Percentiles rank a stretch among this genome's conserved stretches.
Conservation (phyloP, 1,140 invertebrate genomes). For the Nixonia krombeini region DNA sequence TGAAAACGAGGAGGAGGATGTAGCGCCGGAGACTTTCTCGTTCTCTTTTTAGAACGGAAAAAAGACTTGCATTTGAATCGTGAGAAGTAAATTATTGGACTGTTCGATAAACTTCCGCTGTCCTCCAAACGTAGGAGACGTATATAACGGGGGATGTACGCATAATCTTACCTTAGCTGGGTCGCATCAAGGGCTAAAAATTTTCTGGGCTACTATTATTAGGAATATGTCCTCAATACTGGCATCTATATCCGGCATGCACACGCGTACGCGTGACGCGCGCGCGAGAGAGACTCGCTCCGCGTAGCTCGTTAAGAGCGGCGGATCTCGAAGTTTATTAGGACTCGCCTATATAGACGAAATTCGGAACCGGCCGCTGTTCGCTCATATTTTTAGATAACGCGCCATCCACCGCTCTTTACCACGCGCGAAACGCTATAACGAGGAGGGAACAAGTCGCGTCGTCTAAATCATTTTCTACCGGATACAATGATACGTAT, state of each 20-base stretch:
- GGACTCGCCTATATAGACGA: not conserved
- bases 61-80: not conserved
- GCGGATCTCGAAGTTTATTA: not conserved
- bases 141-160: slow-evolving; percentile 33
- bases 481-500: too few relatives aligned
- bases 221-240: slow-evolving; percentile 67
- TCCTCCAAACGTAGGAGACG: slow-evolving; percentile 17
- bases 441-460: too few relatives aligned
- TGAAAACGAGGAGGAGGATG: not conserved
- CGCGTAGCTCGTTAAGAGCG: slow-evolving; percentile 26
- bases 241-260: slow-evolving; percentile 65
- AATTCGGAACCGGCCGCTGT: not conserved
- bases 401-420: not conserved
- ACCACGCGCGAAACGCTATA: too few relatives aligned
- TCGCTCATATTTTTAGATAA: not conserved
- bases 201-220: slow-evolving; percentile 68
- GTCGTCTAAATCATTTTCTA: not conserved
- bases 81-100: slow-evolving; percentile 10
- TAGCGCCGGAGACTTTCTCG: not conserved
- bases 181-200: slow-evolving; percentile 69
- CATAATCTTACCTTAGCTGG: slow-evolving; percentile 45
- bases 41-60: not conserved
- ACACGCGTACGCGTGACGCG: slow-evolving; percentile 50
- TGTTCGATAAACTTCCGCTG: slow-evolving; percentile 26
- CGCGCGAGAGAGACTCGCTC: not conserved